Base-by-base conservation (phyloP, 2,888 invertebrate genomes). In the Netelia virgata region DNA sequence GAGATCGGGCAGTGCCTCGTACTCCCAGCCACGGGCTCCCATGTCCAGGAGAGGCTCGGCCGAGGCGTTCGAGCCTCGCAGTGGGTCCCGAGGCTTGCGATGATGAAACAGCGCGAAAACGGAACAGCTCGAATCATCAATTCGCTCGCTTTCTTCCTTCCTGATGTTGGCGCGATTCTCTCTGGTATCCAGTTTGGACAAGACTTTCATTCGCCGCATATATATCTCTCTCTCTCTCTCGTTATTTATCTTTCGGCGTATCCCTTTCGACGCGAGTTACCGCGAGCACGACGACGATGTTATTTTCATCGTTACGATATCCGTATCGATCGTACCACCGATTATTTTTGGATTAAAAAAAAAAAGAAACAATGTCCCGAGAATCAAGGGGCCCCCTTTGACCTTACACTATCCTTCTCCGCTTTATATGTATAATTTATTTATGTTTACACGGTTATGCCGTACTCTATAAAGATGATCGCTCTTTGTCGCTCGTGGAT, bases 21-120 rank as follows among this genome's bases (percentile, higher is more conserved):
- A 93, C 75, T 93, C 92, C 93, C 93, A 93, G 78, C 90, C 90
- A 81, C 90, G 87, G 50, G 90, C 89, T 76, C 90, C 91, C 93
- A 95, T 95, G 79, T 95, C 96, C 86, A 93, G 89, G 68, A 93
- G 86, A 18, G 92, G 92, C 77, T 92, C 92, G 61, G 91, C 89
- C 84, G 93, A 92, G 76, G 90, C 89, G 87, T 88, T 90, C 43
- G 90, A 90, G 83, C 91, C 90, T 82, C 89, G 88, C 6, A 88
- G 85, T 61, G 91, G 90, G 77, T 91, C 90, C 90, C 91, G 91
- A 90, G 91, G 91, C 90, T 88, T 88, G 20, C 87, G 88, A 85
- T 86, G 84, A 80, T 87, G 86, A 82, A 87, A 88, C 88, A 89
- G 83, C 68, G 86, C 82, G 86, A 86, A 84, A 28, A 95, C 94